These are phyloP conservation scores for Rhabdomys dilectus DNA, from an alignment of 2,113 vertebrate species.

Conservation along the genomic window DNA sequence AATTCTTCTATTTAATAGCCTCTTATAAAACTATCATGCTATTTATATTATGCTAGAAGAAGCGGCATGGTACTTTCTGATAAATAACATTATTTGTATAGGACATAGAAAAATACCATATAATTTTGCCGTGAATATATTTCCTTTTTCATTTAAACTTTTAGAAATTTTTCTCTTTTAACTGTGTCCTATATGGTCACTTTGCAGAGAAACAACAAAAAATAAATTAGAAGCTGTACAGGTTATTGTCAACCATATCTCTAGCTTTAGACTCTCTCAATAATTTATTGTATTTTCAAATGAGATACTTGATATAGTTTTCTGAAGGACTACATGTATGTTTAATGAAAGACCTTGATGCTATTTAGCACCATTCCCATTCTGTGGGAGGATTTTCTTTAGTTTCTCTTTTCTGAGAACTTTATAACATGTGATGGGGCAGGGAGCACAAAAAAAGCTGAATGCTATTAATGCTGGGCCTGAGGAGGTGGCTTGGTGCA, in stretches of 20 bases:
- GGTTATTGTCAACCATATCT: conserved; percentile 49
- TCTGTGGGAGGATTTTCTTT: conserved; percentile 15
- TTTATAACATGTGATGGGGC: neutral
- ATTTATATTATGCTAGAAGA: neutral
- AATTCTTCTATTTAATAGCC: neutral
- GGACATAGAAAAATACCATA: conserved; percentile 31
- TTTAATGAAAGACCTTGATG: conserved; percentile 22
- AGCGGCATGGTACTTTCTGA: neutral
- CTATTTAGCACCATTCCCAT: neutral
- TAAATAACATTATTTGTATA: conserved; percentile 30
- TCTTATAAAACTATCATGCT: neutral
- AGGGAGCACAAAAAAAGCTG: neutral
- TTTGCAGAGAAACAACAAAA: conserved; percentile 5
- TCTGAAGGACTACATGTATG: neutral
- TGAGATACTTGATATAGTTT: conserved; percentile 17
- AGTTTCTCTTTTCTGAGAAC: conserved; percentile 25
- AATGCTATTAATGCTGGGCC: neutral
- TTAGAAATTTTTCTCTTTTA: conserved; percentile 23
- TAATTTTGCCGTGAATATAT: conserved; percentile 47
- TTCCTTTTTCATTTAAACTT: conserved; percentile 51
- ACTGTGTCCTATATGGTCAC: neutral
- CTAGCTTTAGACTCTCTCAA: neutral
- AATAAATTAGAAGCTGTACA: conserved; percentile 44
- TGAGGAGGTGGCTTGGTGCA: neutral
- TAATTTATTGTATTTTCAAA: conserved; percentile 46